Base-by-base conservation (phyloP, 2,888 invertebrate genomes). In the Thecocarcelia acutangulata region DNA sequence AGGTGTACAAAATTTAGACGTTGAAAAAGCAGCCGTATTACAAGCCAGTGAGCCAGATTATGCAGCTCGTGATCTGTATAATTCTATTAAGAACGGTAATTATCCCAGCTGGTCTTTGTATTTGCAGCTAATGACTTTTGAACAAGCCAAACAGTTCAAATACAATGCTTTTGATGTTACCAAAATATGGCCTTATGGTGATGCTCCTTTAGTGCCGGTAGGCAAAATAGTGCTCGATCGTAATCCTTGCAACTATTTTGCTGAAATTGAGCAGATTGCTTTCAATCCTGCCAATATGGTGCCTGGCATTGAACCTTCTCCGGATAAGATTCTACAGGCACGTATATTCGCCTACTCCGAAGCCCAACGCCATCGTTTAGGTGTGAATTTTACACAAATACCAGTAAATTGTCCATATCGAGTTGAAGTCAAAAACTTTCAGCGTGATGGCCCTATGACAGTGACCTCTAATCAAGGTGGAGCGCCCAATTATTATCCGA, bases 111-210 rank as follows among this genome's bases (percentile, higher is more conserved):
- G 96, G 95, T 95, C 95, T 1, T 90, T 96, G 76, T 94, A 93
- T 86, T 94, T 98, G 83, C 97, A 97, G 91, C 94, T 97, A 3
- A 98, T 98, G 98, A 97, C 97, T 1, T 93, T 93, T 87, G 94
- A 95, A 79, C 94, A 98, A 91, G 97, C 97, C 1, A 95, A 96
- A 85, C 94, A 92, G 42, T 93, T 92, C 88, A 93, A 93, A 86
- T 97, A 94, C 91, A 97, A 98, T 92, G 97, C 98, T 44, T 98
- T 98, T 90, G 98, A 98, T 90, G 88, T 97, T 81, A 98, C 98
- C 0, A 98, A 98, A 92, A 91, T 97, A 28, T 98, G 98, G 98
- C 93, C 97, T 0, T 97, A 97, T 84, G 90, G 91, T 17, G 96
- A 97, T 0, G 98, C 92, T 90, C 98, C 98, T 1, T 92, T 98